A percentile compares a stretch with the other conserved stretches of the same genome.
phyloP scores from a whole-genome alignment of 53 echinoderm and acorn worm genomes.

The Luidia sarsii region DNA sequence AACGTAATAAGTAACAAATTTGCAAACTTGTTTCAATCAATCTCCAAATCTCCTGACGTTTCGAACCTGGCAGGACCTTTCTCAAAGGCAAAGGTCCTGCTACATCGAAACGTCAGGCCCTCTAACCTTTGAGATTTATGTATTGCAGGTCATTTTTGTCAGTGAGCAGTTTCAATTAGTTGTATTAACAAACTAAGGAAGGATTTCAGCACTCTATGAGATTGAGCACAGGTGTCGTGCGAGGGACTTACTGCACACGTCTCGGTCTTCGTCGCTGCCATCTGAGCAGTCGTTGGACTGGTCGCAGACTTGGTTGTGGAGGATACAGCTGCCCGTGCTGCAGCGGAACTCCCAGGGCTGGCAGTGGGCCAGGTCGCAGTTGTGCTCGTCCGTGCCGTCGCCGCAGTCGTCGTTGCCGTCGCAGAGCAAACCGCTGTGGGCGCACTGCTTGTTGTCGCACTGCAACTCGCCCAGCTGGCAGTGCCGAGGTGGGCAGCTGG shows the following conservation, averaged over 20 bases:
- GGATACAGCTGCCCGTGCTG: slow-evolving; percentile 69
- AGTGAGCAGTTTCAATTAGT: no score
- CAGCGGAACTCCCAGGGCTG: slow-evolving; percentile 84
- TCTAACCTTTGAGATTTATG: no score
- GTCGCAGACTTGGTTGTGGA: slow-evolving; percentile 74
- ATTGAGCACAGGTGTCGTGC: no score
- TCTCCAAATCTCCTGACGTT: no score
- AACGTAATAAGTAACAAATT: no score
- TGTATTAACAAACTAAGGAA: no score
- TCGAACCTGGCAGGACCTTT: no score
- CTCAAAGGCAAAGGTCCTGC: no score
- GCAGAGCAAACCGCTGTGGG: slow-evolving; percentile 54
- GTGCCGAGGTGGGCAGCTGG: slow-evolving; percentile 68
- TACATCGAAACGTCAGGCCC: no score
- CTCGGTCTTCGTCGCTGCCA: slow-evolving; percentile 69
- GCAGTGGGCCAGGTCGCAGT: slow-evolving; percentile 68
- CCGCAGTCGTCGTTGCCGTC: slow-evolving; percentile 72
- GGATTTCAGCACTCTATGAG: no score
- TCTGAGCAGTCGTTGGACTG: slow-evolving; percentile 68
- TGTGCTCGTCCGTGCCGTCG: slow-evolving; percentile 71
- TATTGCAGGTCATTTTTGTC: no score
- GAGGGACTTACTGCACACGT: slow-evolving; percentile 77
- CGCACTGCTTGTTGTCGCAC: slow-evolving; percentile 79
- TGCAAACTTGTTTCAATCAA: no score
- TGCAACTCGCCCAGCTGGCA: slow-evolving; percentile 73